These are phyloP conservation scores for Climacteris rufus DNA, from an alignment of 2,113 vertebrate species.

Conservation along the genomic window DNA sequence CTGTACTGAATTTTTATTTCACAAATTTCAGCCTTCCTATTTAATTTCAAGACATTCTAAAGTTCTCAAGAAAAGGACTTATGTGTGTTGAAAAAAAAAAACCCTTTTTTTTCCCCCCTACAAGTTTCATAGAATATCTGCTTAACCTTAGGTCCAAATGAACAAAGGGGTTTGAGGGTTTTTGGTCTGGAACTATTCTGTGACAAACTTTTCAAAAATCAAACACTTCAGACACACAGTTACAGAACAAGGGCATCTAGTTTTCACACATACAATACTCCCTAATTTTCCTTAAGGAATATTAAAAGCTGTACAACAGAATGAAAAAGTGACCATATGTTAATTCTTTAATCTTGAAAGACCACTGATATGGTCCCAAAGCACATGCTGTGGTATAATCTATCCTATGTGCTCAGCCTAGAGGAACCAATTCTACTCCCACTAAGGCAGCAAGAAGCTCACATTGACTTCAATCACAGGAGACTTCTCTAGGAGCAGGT, in stretches of 20 bases:
- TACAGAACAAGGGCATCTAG: not conserved
- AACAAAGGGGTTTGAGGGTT: not conserved
- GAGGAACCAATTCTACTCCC: not conserved
- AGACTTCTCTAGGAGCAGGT: not conserved
- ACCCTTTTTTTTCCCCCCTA: accelerated
- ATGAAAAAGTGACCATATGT: not conserved
- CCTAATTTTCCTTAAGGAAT: not conserved
- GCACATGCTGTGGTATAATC: not conserved
- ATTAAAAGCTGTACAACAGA: not conserved
- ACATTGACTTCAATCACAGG: accelerated
- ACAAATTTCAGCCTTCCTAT: not conserved
- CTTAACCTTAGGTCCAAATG: not conserved
- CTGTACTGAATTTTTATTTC: not conserved
- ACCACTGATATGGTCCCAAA: not conserved
- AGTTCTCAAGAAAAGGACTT: not conserved
- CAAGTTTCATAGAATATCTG: not conserved
- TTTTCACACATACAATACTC: not conserved
- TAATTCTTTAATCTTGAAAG: not conserved
- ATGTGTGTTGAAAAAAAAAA: not conserved
- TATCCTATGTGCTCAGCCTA: not conserved
- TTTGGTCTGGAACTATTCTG: not conserved
- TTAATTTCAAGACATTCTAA: not conserved
- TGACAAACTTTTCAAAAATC: not conserved
- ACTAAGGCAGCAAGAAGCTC: not conserved
- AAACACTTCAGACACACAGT: not conserved